Conservation (phyloP, 37 sponge, comb jelly and placozoan species). For the Crambe crambe region DNA sequence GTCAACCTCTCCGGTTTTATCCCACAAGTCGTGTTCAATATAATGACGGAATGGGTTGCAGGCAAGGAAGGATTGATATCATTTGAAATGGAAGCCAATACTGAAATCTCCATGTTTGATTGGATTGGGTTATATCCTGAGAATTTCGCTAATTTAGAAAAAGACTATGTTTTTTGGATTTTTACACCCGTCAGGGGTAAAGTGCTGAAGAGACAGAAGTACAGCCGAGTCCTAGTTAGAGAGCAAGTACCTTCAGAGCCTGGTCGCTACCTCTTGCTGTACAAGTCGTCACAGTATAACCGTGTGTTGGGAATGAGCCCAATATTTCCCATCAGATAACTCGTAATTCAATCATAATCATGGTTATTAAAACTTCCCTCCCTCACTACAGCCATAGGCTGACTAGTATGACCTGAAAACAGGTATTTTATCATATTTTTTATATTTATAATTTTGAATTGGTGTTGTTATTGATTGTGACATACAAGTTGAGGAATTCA, state of each 20-base stretch:
- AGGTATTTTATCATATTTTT: too few relatives aligned
- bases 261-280: constrained; percentile 51
- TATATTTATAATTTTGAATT: too few relatives aligned
- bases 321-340: constrained; percentile 35
- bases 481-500: too few relatives aligned
- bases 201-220: not conserved
- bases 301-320: constrained; percentile 78
- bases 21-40: constrained; percentile 46
- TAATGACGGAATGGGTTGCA: constrained; percentile 42
- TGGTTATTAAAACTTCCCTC: too few relatives aligned
- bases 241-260: constrained; percentile 31
- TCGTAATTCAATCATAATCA: too few relatives aligned
- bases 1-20: constrained; percentile 24
- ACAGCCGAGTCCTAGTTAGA: constrained; percentile 7
- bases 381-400: too few relatives aligned
- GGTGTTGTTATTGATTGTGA: too few relatives aligned
- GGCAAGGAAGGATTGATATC: constrained; percentile 24
- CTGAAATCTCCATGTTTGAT: constrained; percentile 59
- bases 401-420: too few relatives aligned
- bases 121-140: constrained; percentile 70
- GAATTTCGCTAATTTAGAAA: constrained; percentile 45
- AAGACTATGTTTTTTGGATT: constrained; percentile 48
- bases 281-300: constrained; percentile 38
- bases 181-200: constrained; percentile 42
- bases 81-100: constrained; percentile 42